Base-by-base conservation (phyloP, 2,113 vertebrate genomes). In the Saimiri boliviensis region DNA sequence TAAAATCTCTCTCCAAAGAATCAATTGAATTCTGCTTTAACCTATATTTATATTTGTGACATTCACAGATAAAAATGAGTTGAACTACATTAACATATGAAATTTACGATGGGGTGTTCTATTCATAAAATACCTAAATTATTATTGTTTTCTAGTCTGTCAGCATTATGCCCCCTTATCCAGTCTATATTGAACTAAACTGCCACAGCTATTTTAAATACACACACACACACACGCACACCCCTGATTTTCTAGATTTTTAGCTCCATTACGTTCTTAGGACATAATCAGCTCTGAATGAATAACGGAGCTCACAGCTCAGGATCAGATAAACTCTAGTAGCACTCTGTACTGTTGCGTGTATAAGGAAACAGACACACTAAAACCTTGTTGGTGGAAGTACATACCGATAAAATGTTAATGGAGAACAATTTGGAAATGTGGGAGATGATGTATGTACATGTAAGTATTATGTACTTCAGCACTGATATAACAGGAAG, bases 41-140 rank as follows among this genome's bases (percentile, higher is more conserved):
- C 85, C 19, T 91, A 23, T 40, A 85, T 86, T 96, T 91, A 23
- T 40, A 85, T 86, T 96, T 70, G 16, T 14, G 40, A 25, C 13
- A 77, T 42, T 93, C 71, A 76, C 4, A 52, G 68, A 37, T 76
- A 66, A 77, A 95, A 86, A 79, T 27, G 17, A 85, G 11, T 74
- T 42, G 17, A 82, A 54, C 0, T 32, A 47, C 35, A 21, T 68
- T 74, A 35, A n/a, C 0, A 14, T 86, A 16, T 20, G 30, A 49
- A 37, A 1, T 63, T 91, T 37, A 68, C 10, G 9, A 37, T 42
- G 7, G 8, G 37, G 1, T 17, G 0, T 56, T 84, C 23, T 56
- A 40, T 70, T 47, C 68, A 54, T 88, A 27, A 68, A 77, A 70
- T 23, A 54, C 3, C 30, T 60, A n/a, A 19, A 42, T 60, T 58